Evolutionary conservation across 2,888 invertebrate genomes (phyloP).

Genomic region (Lycophotia porphyrea): DNA sequence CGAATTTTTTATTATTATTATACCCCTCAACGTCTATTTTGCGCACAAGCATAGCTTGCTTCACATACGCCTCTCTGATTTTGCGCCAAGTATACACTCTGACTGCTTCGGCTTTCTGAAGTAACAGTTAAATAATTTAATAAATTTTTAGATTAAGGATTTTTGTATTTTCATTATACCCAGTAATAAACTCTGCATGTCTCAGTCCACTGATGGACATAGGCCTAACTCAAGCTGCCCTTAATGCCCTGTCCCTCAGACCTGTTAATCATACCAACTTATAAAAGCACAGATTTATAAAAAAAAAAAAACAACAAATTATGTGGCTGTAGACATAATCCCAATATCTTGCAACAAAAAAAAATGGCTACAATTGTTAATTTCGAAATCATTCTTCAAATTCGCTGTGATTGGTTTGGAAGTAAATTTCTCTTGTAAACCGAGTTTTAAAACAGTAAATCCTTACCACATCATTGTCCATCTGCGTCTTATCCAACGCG

Average conservation of each 20-base stretch:
- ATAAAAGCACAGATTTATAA: neutral
- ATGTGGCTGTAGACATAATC: too few relatives aligned
- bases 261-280: neutral
- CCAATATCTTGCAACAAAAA: neutral
- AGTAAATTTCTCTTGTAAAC: neutral
- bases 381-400: neutral
- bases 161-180: neutral
- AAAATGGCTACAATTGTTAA: neutral
- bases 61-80: constrained; percentile 91
- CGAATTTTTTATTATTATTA: neutral
- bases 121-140: neutral
- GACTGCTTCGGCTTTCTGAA: constrained; percentile 69
- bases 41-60: constrained; percentile 90
- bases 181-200: neutral
- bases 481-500: constrained; percentile 63
- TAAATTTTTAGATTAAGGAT: neutral
- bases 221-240: neutral
- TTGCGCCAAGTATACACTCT: constrained; percentile 89
- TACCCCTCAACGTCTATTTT: constrained; percentile 86
- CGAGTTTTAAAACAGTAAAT: neutral
- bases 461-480: constrained; percentile 64
- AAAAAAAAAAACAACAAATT: neutral
- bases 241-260: neutral
- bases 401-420: neutral
- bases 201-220: neutral